Conservation (phyloP, 2,888 invertebrate species). For the Philereme vetulata region DNA sequence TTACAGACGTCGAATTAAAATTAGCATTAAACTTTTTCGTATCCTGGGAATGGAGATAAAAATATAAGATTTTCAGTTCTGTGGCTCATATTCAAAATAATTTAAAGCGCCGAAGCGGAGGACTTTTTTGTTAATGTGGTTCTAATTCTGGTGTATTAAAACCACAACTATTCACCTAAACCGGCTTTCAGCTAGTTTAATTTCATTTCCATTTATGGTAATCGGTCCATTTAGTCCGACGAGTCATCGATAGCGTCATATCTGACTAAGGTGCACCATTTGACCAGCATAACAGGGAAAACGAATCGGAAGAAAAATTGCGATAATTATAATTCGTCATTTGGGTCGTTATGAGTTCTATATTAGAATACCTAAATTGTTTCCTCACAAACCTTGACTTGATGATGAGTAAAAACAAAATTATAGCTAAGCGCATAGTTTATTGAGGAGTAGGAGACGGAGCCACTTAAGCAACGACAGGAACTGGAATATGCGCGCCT, state of each 20-base stretch:
- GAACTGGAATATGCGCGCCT: slow-evolving; percentile 51
- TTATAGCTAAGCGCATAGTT: slow-evolving; percentile 14
- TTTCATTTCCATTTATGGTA: slow-evolving; percentile 43
- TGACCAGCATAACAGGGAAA: not conserved
- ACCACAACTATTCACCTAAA: slow-evolving; percentile 2
- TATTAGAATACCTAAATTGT: too few relatives aligned
- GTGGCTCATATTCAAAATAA: not conserved
- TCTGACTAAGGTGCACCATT: slow-evolving; percentile 28
- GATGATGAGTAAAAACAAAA: not conserved
- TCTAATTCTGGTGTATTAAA: not conserved
- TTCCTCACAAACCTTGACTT: too few relatives aligned
- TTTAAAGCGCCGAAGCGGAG: not conserved
- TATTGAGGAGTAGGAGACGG: slow-evolving; percentile 11
- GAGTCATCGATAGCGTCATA: slow-evolving; percentile 41
- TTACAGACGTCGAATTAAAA: slow-evolving; percentile 36
- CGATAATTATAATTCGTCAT: too few relatives aligned
- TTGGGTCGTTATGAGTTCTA: too few relatives aligned
- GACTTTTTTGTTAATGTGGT: not conserved
- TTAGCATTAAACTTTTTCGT: slow-evolving; percentile 35
- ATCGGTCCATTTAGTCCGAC: slow-evolving; percentile 31
- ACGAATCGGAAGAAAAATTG: slow-evolving; percentile 4
- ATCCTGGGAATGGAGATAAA: slow-evolving; percentile 30
- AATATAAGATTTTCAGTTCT: not conserved
- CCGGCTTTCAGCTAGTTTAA: slow-evolving; percentile 31
- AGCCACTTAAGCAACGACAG: slow-evolving; percentile 40